Conservation (phyloP, 2,797 vertebrate species). For the Anableps anableps region DNA sequence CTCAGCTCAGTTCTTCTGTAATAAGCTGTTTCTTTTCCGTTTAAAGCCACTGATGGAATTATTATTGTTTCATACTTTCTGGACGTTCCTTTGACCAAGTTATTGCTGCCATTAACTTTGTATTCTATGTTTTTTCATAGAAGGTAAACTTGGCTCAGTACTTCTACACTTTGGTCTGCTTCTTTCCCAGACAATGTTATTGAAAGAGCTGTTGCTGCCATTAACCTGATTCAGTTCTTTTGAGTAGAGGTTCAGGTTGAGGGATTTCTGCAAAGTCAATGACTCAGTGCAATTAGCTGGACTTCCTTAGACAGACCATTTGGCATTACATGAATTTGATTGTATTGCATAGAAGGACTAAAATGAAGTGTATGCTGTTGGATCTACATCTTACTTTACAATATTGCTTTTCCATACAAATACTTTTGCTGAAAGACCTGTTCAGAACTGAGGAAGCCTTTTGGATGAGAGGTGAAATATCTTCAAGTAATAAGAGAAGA, state of each 20-base stretch:
- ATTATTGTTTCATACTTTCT: neutral
- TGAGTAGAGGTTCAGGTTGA: neutral
- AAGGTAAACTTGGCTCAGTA: neutral
- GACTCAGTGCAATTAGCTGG: neutral
- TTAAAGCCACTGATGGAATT: neutral
- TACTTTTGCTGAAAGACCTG: neutral
- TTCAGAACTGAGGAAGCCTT: neutral
- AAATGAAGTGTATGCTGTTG: neutral
- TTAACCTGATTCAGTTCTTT: neutral
- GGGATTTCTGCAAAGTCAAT: neutral
- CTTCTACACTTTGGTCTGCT: neutral
- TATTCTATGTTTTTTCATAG: neutral
- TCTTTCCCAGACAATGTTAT: neutral
- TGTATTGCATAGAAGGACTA: neutral
- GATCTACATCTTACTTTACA: neutral
- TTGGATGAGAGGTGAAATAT: neutral
- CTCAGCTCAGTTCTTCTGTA: neutral
- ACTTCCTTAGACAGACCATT: neutral
- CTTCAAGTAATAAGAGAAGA: neutral
- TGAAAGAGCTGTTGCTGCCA: neutral
- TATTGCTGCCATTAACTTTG: neutral
- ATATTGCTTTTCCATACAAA: neutral
- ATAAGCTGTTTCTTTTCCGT: neutral
- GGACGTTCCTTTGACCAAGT: neutral
- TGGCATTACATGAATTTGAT: neutral